Base-by-base conservation (phyloP, 2,113 vertebrate genomes). In the Clupea harengus region DNA sequence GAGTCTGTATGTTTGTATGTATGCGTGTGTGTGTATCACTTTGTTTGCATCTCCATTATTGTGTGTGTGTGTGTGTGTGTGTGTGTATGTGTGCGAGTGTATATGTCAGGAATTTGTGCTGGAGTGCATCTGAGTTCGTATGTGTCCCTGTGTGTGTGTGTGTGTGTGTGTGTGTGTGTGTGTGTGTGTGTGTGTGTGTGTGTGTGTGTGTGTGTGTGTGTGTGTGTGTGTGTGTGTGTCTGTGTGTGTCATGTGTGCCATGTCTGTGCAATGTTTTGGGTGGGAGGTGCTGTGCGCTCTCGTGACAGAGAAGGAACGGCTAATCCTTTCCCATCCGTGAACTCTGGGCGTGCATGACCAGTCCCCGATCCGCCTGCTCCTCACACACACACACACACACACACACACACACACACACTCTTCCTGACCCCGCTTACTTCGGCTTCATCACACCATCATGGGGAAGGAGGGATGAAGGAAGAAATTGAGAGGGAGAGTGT, bases 391-490 rank as follows among this genome's bases (percentile, higher is more conserved):
- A n/a, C 64, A 67, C 22, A 25, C 64, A 67, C 64, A 25, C 22
- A n/a, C 5, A 67, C 64, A 67, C 9, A 32, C 28, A 39, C 28
- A 39, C 72, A 86, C 82, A 88, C 87, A 87, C 88, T 84, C 39
- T 81, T 78, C 88, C 44, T 92, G 87, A 91, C 85, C 90, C 82
- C 17, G 0, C 88, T 92, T 92, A 89, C 85, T 91, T 92, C 89
- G 89, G 89, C 92, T 89, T 87, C 90, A 91, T 92, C 90, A 91
- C 88, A 84, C 72, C 54, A 83, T 86, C 88, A 81, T 67, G 82
- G n/a, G 85, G 87, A n/a, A 85, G 86, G 57, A 57, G 45, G 45
- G 52, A 84, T 87, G 86, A 89, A 67, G 15, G 72, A 32, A 5
- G 2, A 39, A 3, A 13, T 18, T 0, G 54, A 6, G 54, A 17